phyloP scores from a whole-genome alignment of 2,888 invertebrate species.

The Catocala sponsa region DNA sequence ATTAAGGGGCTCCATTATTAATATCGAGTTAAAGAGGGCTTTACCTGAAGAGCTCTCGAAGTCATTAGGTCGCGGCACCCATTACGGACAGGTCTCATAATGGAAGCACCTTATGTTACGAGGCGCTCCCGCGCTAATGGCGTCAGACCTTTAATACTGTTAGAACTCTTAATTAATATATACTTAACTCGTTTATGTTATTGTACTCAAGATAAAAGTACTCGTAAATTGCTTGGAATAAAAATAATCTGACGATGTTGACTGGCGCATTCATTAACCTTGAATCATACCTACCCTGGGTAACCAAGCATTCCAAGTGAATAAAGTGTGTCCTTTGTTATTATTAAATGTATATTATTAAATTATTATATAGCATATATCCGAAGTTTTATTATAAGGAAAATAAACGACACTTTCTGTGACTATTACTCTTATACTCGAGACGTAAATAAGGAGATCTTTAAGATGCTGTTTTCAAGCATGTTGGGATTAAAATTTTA shows the following conservation, averaged over 20 bases:
- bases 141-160: constrained; percentile 62
- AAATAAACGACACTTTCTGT: constrained; percentile 36
- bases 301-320: neutral
- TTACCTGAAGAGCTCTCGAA: constrained; percentile 70
- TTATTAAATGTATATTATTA: too few species aligned
- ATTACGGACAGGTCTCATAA: constrained; percentile 70
- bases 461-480: constrained; percentile 41
- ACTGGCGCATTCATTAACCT: neutral
- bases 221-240: constrained; percentile 7
- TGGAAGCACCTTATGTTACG: constrained; percentile 71
- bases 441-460: constrained; percentile 38
- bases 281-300: neutral
- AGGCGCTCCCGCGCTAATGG: constrained; percentile 63
- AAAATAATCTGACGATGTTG: constrained; percentile 6
- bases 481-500: constrained; percentile 31
- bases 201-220: constrained; percentile 22
- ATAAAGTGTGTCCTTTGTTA: neutral
- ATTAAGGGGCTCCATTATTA: constrained; percentile 68
- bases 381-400: constrained; percentile 30
- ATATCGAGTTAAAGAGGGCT: constrained; percentile 71
- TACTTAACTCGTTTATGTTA: constrained; percentile 49
- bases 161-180: constrained; percentile 69
- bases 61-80: constrained; percentile 69
- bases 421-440: constrained; percentile 42
- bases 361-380: constrained; percentile 5